Percentiles rank a stretch among this genome's conserved stretches.
phyloP scores from a whole-genome alignment of 2,888 invertebrate genomes.

The Drosophila rubida region DNA sequence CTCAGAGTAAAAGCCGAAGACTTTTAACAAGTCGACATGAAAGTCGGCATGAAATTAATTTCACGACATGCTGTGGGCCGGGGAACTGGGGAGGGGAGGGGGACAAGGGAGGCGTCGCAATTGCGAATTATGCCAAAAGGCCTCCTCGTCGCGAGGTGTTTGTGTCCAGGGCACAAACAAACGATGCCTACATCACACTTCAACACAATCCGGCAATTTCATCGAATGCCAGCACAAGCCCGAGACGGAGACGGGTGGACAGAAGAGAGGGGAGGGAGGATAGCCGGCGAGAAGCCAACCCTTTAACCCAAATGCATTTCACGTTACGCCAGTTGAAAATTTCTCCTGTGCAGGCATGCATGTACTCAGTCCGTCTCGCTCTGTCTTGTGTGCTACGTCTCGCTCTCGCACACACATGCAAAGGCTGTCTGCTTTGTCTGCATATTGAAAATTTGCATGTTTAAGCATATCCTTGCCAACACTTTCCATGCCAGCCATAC shows the following conservation, averaged over 20 bases:
- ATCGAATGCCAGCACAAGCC: slow-evolving; percentile 70
- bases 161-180: slow-evolving; percentile 71
- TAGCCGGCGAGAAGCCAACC: slow-evolving; percentile 33
- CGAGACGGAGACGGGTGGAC: not conserved
- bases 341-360: slow-evolving; percentile 69
- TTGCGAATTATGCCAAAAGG: slow-evolving; percentile 65
- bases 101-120: slow-evolving; percentile 2
- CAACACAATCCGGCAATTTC: slow-evolving; percentile 84
- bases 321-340: slow-evolving; percentile 61
- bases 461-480: slow-evolving; percentile 81
- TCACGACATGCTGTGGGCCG: slow-evolving; percentile 19
- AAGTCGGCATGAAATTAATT: slow-evolving; percentile 55
- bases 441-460: slow-evolving; percentile 84
- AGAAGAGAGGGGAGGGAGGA: not conserved
- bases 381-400: not conserved
- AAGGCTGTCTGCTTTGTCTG: slow-evolving; percentile 67
- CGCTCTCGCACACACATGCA: slow-evolving; percentile 3
- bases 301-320: slow-evolving; percentile 73
- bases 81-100: not conserved
- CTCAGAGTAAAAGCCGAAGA: slow-evolving; percentile 20
- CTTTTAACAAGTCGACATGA: slow-evolving; percentile 45
- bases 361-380: slow-evolving; percentile 26
- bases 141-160: slow-evolving; percentile 36
- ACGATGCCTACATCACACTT: slow-evolving; percentile 84
- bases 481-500: slow-evolving; percentile 65